Evolutionary conservation across 92 coral and sea anemone species (phyloP).

Genomic region (Hydrozoanthus gracilis): DNA sequence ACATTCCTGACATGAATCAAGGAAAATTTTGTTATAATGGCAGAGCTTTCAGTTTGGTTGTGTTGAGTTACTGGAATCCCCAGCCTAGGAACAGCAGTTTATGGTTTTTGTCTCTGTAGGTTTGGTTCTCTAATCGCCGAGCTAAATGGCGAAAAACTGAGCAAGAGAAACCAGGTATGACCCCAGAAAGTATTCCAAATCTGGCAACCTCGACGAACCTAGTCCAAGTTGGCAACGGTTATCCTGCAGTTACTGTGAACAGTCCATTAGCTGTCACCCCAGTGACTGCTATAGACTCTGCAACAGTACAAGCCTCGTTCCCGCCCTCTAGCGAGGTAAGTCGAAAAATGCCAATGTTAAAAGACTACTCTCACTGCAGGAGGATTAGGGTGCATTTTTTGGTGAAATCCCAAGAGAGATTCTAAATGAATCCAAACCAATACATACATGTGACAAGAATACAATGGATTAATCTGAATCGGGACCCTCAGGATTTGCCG

Average conservation of each 20-base stretch:
- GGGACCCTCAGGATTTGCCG: too few species aligned
- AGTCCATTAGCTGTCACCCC: constrained; percentile 38
- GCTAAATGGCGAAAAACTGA: constrained; percentile 85
- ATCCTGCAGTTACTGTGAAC: constrained; percentile 26
- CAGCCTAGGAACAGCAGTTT: neutral
- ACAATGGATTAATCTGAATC: too few species aligned
- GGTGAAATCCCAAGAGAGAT: too few species aligned
- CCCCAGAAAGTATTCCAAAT: constrained; percentile 70
- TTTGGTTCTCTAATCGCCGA: constrained; percentile 97
- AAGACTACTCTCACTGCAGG: too few species aligned
- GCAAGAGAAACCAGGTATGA: constrained; percentile 69
- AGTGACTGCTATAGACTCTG: constrained; percentile 30
- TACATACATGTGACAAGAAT: too few species aligned
- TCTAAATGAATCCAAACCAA: too few species aligned
- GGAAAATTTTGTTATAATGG: too few species aligned
- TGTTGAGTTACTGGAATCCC: neutral
- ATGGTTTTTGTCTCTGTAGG: constrained; percentile 57
- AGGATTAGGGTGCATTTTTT: too few species aligned
- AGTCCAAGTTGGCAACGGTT: constrained; percentile 40
- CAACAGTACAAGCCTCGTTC: constrained; percentile 31
- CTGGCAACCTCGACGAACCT: constrained; percentile 82
- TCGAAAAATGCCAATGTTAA: too few species aligned
- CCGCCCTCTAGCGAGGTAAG: constrained; percentile 41
- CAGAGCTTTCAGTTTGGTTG: too few species aligned
- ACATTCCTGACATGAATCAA: too few species aligned